Conservation (phyloP, 2,113 vertebrate genomes). For the Syngnathus typhle region DNA sequence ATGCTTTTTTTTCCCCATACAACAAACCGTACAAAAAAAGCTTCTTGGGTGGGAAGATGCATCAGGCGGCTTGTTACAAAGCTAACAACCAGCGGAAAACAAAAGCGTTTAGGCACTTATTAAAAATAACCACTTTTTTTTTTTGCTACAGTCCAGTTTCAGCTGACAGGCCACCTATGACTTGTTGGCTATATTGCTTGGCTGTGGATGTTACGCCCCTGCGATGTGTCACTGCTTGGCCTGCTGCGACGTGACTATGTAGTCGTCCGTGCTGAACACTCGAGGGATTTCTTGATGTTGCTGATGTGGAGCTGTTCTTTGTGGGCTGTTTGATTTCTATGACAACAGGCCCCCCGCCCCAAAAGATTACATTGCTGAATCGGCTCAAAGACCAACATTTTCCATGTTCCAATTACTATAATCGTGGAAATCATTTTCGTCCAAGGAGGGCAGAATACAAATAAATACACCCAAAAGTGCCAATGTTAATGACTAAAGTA, state of each 20-base stretch:
- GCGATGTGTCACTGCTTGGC: conserved; percentile 52
- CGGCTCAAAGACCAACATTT: too few species aligned
- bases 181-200: conserved; percentile 64
- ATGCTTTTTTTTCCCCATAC: conserved; percentile 54
- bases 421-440: too few species aligned
- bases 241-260: conserved; percentile 72
- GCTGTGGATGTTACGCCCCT: conserved; percentile 40
- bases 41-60: conserved; percentile 25
- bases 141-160: conserved; percentile 59
- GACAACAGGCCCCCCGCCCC: neutral
- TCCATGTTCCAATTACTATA: too few species aligned
- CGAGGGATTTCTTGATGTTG: conserved; percentile 72
- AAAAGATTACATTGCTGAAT: conserved; percentile 1
- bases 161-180: conserved; percentile 18
- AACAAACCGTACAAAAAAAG: conserved; percentile 34
- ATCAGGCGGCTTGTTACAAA: conserved; percentile 20
- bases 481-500: too few species aligned
- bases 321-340: conserved; percentile 75
- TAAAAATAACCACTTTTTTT: conserved; percentile 23
- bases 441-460: too few species aligned
- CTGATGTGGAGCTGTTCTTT: conserved; percentile 63
- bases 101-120: conserved; percentile 58
- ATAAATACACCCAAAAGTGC: neutral
- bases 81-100: conserved; percentile 26
- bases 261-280: conserved; percentile 90